Conservation (phyloP, 2,797 vertebrate species). For the Paguma larvata region DNA sequence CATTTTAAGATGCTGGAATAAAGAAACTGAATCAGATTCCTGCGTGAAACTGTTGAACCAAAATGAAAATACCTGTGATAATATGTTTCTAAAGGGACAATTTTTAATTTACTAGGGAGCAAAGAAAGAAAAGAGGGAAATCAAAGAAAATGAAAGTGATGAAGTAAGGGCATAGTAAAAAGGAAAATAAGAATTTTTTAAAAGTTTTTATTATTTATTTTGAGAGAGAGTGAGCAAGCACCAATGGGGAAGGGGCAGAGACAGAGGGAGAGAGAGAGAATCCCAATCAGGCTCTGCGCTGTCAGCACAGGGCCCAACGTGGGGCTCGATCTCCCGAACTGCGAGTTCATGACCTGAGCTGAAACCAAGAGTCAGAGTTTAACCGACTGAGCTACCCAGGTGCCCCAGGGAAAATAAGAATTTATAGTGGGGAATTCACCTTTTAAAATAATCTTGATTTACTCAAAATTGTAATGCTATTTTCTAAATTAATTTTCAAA, state of each 20-base stretch:
- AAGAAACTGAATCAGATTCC: neutral
- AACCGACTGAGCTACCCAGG: too few relatives aligned
- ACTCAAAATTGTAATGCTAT: neutral
- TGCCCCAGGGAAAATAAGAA: neutral
- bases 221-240: too few relatives aligned
- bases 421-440: neutral
- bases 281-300: too few relatives aligned
- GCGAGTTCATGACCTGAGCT: too few relatives aligned
- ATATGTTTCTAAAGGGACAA: neutral
- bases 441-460: conserved; percentile 10
- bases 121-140: neutral
- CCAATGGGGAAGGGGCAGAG: too few relatives aligned
- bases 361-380: too few relatives aligned
- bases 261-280: too few relatives aligned
- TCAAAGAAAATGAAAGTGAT: neutral
- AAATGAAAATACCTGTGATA: neutral
- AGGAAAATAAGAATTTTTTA: neutral
- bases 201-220: too few relatives aligned
- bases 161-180: neutral
- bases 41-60: neutral
- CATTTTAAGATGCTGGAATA: neutral
- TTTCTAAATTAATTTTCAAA: conserved; percentile 3
- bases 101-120: conserved; percentile 1
- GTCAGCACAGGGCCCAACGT: too few relatives aligned
- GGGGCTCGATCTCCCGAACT: too few relatives aligned